A percentile compares a stretch with the other conserved stretches of the same genome.
Evolutionary conservation across 2,888 invertebrate genomes (phyloP).

Genomic region (Eumerus sabulonum): DNA sequence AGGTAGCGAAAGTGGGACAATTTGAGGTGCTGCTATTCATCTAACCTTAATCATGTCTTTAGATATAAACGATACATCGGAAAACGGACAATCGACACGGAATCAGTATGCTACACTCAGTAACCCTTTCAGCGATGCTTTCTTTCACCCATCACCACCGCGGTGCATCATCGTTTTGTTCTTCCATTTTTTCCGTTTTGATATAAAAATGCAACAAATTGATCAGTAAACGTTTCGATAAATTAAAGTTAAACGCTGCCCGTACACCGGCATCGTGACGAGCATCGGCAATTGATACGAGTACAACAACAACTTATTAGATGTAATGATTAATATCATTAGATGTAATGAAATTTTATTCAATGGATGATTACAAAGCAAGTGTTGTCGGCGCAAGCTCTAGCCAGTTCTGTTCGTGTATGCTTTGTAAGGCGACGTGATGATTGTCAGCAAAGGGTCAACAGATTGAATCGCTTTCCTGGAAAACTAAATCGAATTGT

Average conservation of each 20-base stretch:
- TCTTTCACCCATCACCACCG: slow-evolving; percentile 30
- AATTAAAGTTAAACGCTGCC: slow-evolving; percentile 44
- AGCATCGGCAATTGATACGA: slow-evolving; percentile 14
- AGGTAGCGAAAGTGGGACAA: slow-evolving; percentile 65
- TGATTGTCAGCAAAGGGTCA: slow-evolving; percentile 50
- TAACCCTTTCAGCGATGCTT: slow-evolving; percentile 55
- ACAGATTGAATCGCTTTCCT: slow-evolving; percentile 24
- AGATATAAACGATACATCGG: too few species aligned
- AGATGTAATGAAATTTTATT: slow-evolving; percentile 19
- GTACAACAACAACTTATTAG: not conserved
- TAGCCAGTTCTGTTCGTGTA: too few species aligned
- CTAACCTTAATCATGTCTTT: slow-evolving; percentile 56
- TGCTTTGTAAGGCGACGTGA: slow-evolving; percentile 18
- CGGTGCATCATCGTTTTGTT: slow-evolving; percentile 4
- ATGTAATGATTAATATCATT: slow-evolving; percentile 46
- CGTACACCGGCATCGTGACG: slow-evolving; percentile 48
- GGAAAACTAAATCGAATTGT: slow-evolving; percentile 28
- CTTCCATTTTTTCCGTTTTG: too few species aligned
- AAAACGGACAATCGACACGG: not conserved
- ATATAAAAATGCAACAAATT: slow-evolving; percentile 57
- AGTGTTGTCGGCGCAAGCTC: not conserved
- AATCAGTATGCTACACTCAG: slow-evolving; percentile 31
- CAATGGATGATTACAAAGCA: slow-evolving; percentile 6
- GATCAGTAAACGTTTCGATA: slow-evolving; percentile 62
- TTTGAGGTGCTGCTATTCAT: slow-evolving; percentile 37